Base-by-base conservation (phyloP, 2,797 vertebrate genomes). In the Carapus acus region DNA sequence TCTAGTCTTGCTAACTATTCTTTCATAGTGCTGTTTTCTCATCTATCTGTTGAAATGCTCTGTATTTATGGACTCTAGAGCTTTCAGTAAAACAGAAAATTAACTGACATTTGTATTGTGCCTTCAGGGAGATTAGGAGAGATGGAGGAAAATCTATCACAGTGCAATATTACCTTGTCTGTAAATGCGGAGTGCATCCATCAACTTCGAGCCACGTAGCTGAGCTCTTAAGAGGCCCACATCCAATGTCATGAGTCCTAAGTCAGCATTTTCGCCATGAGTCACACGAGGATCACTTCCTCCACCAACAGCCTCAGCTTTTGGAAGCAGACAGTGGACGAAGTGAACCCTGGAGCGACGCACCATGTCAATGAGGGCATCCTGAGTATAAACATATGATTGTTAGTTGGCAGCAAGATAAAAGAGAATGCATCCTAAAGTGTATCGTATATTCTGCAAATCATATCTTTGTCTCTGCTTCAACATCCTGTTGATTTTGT, bases 291-390 rank as follows among this genome's bases (percentile, higher is more conserved):
- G 88, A 43, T 93, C 92, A 34, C 87, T 84, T 11, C 91, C 90
- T 41, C 85, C 88, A 0, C 80, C 68, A 17, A 86, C 81, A 6
- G 86, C 83, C 3, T 91, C 90, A 0, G 87, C 88, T 80, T 93
- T 91, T 22, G 94, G 94, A 62, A 98, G 77, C 73, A 99, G 88
- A 73, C 94, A 98, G 76, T 97, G 93, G 43, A 99, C 86, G 0
- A 99, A 99, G 75, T 99, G 94, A 19, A 95, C 88, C 82, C 87
- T 91, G 38, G 95, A 95, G 43, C 92, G 92, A 73, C 92, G 92
- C 70, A 99, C 89, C 69, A 94, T 95, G 79, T 99, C 96, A 1
- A 99, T 89, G 55, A 99, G 87, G 8, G 93, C 95, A 0, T 99
- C 96, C 96, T 99, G 15, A 38, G 73, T 37, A 47, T 17, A 70